Conservation (phyloP, 2,113 vertebrate genomes). For the Struthio camelus region DNA sequence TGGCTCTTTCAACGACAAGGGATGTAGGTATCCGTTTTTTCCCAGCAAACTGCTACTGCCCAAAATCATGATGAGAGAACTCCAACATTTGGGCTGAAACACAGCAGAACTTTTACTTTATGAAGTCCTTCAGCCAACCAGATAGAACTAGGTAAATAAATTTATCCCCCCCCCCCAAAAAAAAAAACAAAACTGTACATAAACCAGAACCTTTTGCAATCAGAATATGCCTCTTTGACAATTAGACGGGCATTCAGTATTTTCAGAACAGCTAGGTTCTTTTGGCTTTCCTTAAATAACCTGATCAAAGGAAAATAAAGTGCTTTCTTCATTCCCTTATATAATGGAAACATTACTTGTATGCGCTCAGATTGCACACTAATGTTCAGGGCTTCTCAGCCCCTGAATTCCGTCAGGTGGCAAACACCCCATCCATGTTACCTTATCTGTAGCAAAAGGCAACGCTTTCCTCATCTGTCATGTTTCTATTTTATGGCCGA, state of each 20-base stretch:
- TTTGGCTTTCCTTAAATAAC: background rate
- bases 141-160: background rate
- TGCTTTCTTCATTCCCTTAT: background rate
- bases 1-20: conserved; percentile 5
- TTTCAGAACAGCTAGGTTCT: too few species aligned
- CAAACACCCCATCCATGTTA: background rate
- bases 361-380: background rate
- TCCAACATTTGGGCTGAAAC: conserved; percentile 61
- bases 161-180: too few species aligned
- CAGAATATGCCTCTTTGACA: background rate
- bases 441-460: background rate
- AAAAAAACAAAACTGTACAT: background rate
- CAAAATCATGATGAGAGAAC: conserved; percentile 37
- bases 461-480: background rate
- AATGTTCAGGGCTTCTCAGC: too few species aligned
- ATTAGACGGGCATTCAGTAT: background rate
- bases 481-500: too few species aligned
- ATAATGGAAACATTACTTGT: background rate
- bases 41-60: background rate
- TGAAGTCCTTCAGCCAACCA: background rate
- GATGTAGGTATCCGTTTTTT: background rate
- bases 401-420: background rate
- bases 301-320: background rate
- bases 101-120: background rate
- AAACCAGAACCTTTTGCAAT: background rate